Evolutionary conservation across 2,113 vertebrate species (phyloP), one percentile per base, ranked within the genome.

Genomic region (Oplegnathus fasciatus): DNA sequence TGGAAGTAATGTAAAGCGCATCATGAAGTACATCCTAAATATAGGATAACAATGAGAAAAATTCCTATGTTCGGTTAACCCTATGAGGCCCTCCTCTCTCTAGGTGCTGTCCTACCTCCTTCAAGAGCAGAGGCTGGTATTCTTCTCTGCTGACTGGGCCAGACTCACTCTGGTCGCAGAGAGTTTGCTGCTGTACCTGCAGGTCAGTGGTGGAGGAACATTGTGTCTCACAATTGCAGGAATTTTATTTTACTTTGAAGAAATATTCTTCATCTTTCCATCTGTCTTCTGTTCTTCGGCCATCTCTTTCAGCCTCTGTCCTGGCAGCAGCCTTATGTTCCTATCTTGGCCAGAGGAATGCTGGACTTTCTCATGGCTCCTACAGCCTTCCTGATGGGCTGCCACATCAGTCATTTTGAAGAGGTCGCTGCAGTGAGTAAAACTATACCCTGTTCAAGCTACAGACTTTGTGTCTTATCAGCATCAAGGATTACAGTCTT

Each of bases 351-450:
- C 0, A 86, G 89, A 5, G 96, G 97, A 62, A 99, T 99, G 98
- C 90, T 99, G 92, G 98, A 99, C 93, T 99, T 99, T 69, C 93
- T 99, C 57, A 99, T 99, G 98, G 98, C 98, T 0, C 98, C 98
- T 1, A 99, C 98, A 0, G 96, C 98, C 32, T 99, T 97, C 74
- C 96, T 99, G 55, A 99, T 99, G 98, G 98, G 98, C 74, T 99
- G 98, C 86, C 98, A 99, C n/a, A 73, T 95, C 1, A 95, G 96
- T 87, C 95, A 99, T 88, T 96, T 98, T 26, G 95, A 96, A 46
- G 97, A 97, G 90, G 97, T 99, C 44, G 96, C 96, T 84, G 96
- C 84, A 89, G 98, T 99, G 76, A 88, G 92, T 84, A 17, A 28
- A 42, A 4, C 6, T 22, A 0, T 65, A 20, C n/a, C 42, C 8